phyloP scores from a whole-genome alignment of 2,113 vertebrate species.

The Ammospiza caudacuta region DNA sequence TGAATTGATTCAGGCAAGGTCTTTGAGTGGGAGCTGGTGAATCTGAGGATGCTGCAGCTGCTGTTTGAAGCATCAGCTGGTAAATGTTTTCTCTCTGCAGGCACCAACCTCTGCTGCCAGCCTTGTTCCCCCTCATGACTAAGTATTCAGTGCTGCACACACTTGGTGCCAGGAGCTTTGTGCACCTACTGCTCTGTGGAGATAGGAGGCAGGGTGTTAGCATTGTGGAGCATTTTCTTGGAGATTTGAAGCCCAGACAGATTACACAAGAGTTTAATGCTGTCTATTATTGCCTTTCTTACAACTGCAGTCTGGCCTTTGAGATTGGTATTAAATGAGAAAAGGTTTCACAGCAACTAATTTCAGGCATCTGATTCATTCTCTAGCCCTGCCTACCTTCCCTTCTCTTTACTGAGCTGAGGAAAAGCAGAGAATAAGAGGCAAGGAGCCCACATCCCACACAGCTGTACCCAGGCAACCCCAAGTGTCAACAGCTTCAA shows the following conservation, averaged over 20 bases:
- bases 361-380: constrained; percentile 25
- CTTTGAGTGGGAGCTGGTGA: background rate
- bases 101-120: constrained; percentile 8
- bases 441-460: background rate
- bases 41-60: constrained; percentile 27
- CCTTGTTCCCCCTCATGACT: background rate
- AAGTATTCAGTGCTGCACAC: background rate
- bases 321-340: background rate
- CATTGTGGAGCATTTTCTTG: background rate
- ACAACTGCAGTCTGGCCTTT: background rate
- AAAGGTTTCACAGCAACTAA: background rate
- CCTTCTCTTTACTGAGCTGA: background rate
- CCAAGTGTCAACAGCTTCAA: background rate
- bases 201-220: background rate
- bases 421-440: background rate
- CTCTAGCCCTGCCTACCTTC: background rate
- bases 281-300: background rate
- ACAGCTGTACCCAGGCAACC: background rate
- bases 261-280: background rate
- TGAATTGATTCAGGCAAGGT: background rate
- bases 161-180: background rate
- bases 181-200: background rate
- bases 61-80: constrained; percentile 30
- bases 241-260: background rate
- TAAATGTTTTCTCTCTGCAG: constrained; percentile 18